Evolutionary conservation across 2,113 vertebrate genomes (phyloP), one percentile per base, ranked within the genome.

Genomic region (Periophthalmus modestus): DNA sequence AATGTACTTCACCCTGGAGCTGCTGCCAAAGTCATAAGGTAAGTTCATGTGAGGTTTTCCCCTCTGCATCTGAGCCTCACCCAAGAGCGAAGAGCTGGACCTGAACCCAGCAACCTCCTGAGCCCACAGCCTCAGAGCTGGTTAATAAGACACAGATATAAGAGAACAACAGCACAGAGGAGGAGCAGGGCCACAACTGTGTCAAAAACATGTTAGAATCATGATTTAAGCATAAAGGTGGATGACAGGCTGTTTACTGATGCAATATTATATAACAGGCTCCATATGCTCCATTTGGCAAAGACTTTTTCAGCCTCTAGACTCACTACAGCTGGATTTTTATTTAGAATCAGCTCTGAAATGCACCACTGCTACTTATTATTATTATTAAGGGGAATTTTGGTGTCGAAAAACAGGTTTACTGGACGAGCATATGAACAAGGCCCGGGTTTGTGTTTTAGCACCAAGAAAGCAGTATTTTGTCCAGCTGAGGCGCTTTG

Each of bases 231-330:
- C 54, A 74, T 65, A 34, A 68, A 78, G 71, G 59, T 76, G 55
- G 66, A 74, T 75, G 73, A 71, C 33, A 70, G 58, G 65, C 65
- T 81, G 12, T 76, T 77, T 82, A 79, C 74, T 79, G 73, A 84
- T 84, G 85, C 87, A 85, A 55, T 24, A 79, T 89, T 82, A 81
- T 72, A 87, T 85, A 78, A 90, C 85, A 63, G 23, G 16, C 71
- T 68, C 21, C 7, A 43, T 71, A 81, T 77, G 83, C 74, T 68
- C n/a, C 66, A 71, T 9, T 63, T 34, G 16, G 16, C 1, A 50
- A 12, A 46, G 21, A 23, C 28, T 28, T 12, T 21, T 15, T 19
- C 1, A 19, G 28, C 6, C 0, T 16, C 18, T 18, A 52, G 14
- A 3, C 11, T 14, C 11, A 13, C 14, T 47, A 52, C 18, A 0